Conservation (phyloP, 2,113 vertebrate species). For the Gopherus evgoodei region DNA sequence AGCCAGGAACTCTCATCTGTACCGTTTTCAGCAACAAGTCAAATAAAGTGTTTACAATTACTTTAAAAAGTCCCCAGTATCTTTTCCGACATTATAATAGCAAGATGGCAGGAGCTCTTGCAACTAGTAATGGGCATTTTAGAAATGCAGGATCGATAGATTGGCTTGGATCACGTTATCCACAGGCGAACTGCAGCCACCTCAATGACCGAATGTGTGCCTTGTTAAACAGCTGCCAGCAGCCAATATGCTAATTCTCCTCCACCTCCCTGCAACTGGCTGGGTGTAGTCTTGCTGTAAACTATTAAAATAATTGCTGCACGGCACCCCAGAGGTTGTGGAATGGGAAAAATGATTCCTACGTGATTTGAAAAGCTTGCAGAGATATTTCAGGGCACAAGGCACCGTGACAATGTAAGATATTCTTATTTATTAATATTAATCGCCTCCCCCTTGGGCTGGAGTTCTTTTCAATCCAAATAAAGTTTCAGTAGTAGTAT, state of each 20-base stretch:
- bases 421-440: background rate
- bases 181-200: background rate
- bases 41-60: background rate
- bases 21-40: background rate
- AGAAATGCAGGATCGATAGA: background rate
- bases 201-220: too few species aligned
- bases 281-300: background rate
- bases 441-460: background rate
- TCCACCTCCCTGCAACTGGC: background rate
- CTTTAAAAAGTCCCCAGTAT: background rate
- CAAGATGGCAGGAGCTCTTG: background rate
- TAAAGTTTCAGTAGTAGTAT: background rate
- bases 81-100: background rate
- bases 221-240: background rate
- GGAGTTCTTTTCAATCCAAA: background rate
- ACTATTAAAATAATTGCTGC: background rate
- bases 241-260: background rate
- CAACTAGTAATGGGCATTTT: background rate
- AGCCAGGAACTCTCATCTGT: background rate
- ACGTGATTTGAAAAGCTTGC: background rate
- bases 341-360: background rate
- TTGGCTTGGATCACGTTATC: too few species aligned
- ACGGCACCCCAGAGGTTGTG: background rate
- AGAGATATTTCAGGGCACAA: background rate
- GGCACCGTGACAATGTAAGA: background rate